phyloP scores from a whole-genome alignment of 1,140 invertebrate species.

The Danaus melanippus region DNA sequence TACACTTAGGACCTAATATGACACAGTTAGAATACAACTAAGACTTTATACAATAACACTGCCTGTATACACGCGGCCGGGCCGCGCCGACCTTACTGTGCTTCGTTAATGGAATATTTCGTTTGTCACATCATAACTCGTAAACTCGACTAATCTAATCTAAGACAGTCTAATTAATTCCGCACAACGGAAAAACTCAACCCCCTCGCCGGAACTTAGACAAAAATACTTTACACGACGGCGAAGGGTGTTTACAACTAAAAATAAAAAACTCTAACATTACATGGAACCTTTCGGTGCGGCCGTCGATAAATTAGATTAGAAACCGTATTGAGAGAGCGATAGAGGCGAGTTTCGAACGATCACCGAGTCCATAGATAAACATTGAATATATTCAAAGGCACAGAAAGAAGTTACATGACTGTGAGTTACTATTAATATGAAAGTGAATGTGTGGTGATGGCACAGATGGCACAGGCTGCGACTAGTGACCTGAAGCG shows the following conservation, averaged over 20 bases:
- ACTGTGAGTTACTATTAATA: too few species aligned
- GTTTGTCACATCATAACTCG: conserved; percentile 31
- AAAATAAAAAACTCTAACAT: conserved; percentile 49
- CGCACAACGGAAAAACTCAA: conserved; percentile 67
- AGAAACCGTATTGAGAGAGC: conserved; percentile 37
- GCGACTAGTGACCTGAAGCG: too few species aligned
- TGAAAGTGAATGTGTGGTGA: too few species aligned
- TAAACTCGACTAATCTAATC: conserved; percentile 58
- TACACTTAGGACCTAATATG: conserved; percentile 67
- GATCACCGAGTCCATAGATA: too few species aligned
- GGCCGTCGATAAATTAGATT: conserved; percentile 35
- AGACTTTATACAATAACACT: conserved; percentile 62
- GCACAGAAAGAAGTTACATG: too few species aligned
- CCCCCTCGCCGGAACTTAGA: conserved; percentile 51
- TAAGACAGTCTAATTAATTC: conserved; percentile 69
- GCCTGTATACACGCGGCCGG: conserved; percentile 64
- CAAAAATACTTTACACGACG: conserved; percentile 42
- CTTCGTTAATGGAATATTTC: conserved; percentile 16
- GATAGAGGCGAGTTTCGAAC: conserved; percentile 17
- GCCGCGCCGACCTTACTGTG: conserved; percentile 34
- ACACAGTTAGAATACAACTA: conserved; percentile 66
- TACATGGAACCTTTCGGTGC: conserved; percentile 61
- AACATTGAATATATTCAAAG: too few species aligned
- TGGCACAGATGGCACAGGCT: too few species aligned
- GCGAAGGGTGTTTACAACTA: conserved; percentile 39